These are phyloP conservation scores for Gortyna flavago DNA, from an alignment of 2,888 invertebrate species.

Conservation along the genomic window DNA sequence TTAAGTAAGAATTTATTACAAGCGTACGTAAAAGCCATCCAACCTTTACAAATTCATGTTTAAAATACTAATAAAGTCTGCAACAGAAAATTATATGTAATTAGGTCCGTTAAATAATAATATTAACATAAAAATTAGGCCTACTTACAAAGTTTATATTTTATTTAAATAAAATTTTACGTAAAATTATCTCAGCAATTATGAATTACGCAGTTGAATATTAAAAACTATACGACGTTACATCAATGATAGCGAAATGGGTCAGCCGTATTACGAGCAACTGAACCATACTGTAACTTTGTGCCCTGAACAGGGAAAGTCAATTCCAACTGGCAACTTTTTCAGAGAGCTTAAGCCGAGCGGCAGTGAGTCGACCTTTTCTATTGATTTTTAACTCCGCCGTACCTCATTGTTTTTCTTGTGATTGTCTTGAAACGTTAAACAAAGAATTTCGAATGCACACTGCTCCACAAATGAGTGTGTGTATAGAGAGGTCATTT, in stretches of 20 bases:
- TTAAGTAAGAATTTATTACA: conserved; percentile 9
- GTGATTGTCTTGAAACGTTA: conserved; percentile 59
- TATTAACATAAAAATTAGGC: conserved; percentile 4
- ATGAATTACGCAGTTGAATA: conserved; percentile 44
- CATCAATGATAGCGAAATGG: conserved; percentile 69
- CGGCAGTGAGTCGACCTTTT: conserved; percentile 73
- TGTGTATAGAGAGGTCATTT: conserved; percentile 16
- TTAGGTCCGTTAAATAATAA: not conserved
- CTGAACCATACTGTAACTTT: conserved; percentile 78
- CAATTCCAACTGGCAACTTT: conserved; percentile 84
- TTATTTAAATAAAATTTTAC: conserved; percentile 3
- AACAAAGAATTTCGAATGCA: conserved; percentile 55
- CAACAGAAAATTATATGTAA: conserved; percentile 2
- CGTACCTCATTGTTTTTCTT: conserved; percentile 67
- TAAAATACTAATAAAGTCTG: not conserved
- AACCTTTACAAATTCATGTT: not conserved
- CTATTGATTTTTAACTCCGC: conserved; percentile 74
- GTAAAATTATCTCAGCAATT: conserved; percentile 38
- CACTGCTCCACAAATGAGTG: conserved; percentile 35
- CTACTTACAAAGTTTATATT: not conserved
- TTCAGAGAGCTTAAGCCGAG: conserved; percentile 72
- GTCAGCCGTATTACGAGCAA: conserved; percentile 72
- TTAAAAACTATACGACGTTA: conserved; percentile 57
- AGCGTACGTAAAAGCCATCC: not conserved
- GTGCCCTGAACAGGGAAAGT: conserved; percentile 83